Conservation (phyloP, 2,113 vertebrate species). For the Theropithecus gelada region DNA sequence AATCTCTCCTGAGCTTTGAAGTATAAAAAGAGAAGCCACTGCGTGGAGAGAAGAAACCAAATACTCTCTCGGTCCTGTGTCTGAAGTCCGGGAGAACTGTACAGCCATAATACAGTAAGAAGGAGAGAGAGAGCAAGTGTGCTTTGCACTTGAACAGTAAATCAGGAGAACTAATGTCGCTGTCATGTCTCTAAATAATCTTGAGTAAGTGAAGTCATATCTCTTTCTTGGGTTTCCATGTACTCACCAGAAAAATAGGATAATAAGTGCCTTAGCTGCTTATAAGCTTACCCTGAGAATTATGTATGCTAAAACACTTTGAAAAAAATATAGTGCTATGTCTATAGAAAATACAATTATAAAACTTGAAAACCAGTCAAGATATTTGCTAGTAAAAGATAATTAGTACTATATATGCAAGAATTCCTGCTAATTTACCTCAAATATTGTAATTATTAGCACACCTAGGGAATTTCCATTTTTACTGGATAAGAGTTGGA, state of each 20-base stretch:
- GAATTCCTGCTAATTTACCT: slow-evolving; percentile 35
- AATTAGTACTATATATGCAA: background rate
- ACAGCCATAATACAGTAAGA: background rate
- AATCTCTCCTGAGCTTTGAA: background rate
- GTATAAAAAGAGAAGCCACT: background rate
- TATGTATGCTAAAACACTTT: background rate
- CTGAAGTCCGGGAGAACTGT: background rate
- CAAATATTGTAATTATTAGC: background rate
- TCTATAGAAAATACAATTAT: slow-evolving; percentile 36
- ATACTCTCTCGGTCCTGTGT: background rate
- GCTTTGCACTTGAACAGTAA: background rate
- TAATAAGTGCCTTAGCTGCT: background rate
- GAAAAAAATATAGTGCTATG: background rate
- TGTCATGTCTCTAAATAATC: background rate
- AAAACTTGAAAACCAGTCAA: slow-evolving; percentile 53
- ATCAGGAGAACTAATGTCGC: background rate
- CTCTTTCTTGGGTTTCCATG: background rate
- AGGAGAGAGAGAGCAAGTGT: background rate
- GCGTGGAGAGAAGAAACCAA: background rate
- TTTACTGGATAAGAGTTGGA: background rate
- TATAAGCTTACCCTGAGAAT: background rate
- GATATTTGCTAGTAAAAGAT: slow-evolving; percentile 23
- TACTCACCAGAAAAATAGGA: background rate
- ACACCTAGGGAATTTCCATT: slow-evolving; percentile 5
- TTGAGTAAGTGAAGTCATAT: background rate